Base-by-base conservation (phyloP, 2,888 invertebrate genomes). In the Xanthia icteritia region DNA sequence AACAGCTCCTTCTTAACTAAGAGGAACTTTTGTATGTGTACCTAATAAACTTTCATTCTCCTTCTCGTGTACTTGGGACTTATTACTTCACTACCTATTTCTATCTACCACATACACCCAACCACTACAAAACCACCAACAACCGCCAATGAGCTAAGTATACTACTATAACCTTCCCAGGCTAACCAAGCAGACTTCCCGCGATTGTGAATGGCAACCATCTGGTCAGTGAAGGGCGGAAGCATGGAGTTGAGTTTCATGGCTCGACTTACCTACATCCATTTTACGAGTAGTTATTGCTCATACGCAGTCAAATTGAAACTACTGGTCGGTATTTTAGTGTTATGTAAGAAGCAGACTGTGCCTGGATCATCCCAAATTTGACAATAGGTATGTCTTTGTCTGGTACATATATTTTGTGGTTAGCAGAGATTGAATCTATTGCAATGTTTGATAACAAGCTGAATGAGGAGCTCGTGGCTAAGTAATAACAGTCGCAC, bases 161-260 rank as follows among this genome's bases (percentile, higher is more conserved):
- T 73, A 63, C 73, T 85, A 31, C 61, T 60, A 42, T 67, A 71
- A 83, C 83, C 83, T 83, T 83, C 82, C 48, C 60, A 48, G 70
- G 48, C 31, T 65, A 83, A 42, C 83, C 79, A 73, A 70, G 75
- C 86, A 75, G 73, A 84, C 60, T 86, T 84, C 84, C 83, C 74
- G 72, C 45, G 65, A 75, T 73, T 75, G 84, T 83, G 51, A 73
- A 73, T 69, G 54, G 56, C 56, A 36, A 64, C 69, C 67, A 74
- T 56, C 74, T 82, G 66, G 78, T 54, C 71, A 78, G 84, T 85
- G 86, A 74, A 83, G 75, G 88, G 83, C 81, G 80, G 82, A 84
- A 81, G 76, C 68, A 74, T 69, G 66, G 78, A 74, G 63, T 75
- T 63, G 71, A 63, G 83, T 85, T 85, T 74, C 86, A 72, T 73